Evolutionary conservation across 2,888 invertebrate genomes (phyloP), one percentile per base, ranked within the genome.

Genomic region (Heteromurus nitidus): DNA sequence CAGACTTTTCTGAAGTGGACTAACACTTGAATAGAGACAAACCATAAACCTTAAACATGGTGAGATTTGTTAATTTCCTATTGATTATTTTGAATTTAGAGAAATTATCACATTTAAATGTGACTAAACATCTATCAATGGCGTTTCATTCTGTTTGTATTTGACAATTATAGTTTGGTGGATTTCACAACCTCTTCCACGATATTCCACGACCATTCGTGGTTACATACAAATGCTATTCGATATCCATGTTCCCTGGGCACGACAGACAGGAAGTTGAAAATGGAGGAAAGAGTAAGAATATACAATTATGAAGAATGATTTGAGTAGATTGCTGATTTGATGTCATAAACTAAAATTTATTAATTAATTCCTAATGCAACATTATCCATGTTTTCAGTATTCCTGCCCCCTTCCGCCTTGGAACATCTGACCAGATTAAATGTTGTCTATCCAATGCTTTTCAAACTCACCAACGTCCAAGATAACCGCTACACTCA

Each of bases 351-450:
- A n/a, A n/a, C n/a, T n/a, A n/a, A n/a, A n/a, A 13, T 36, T 36
- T 36, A 47, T n/a, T 47, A 47, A 20, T 24, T 24, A 42, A 64
- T 47, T 36, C 5, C 44, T 18, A 50, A n/a, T 50, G n/a, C 9
- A 50, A 13, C 3, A 50, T 13, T 50, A 13, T 68, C 3, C n/a
- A 13, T 36, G 30, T 36, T 72, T 64, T 24, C 90, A 97, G 97
- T 99, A 88, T 98, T 99, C 55, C 97, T 99, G 96, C 98, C 99
- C 9, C 97, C 98, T 0, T 98, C 98, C 53, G 98, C 98, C 0
- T 89, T 99, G 86, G 98, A 99, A 88, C 94, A 95, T 85, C 91
- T 99, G 7, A 97, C 97, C 2, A 92, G 97, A 81, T 91, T 97
- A 24, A 98, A 98, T 89, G 97, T 99, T 84, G 96, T 95, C 88